Conservation (phyloP, 2,888 invertebrate genomes). For the Orthosia gracilis region DNA sequence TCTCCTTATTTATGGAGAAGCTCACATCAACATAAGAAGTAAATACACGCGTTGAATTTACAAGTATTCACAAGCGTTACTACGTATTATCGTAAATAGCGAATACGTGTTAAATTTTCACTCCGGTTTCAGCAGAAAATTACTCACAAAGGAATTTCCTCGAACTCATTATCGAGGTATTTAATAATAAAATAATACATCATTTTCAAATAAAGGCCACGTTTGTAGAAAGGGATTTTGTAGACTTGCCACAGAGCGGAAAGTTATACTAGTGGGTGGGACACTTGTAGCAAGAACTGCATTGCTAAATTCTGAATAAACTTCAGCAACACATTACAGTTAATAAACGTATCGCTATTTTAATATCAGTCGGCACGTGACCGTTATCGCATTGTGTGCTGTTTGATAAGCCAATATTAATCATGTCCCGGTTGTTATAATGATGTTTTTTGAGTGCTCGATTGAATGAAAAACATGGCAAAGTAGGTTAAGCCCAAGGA, state of each 20-base stretch:
- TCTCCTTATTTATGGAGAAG: conserved; percentile 16
- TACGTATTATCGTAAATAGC: conserved; percentile 37
- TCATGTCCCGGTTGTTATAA: conserved; percentile 33
- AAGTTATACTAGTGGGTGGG: neutral
- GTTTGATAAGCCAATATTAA: conserved; percentile 55
- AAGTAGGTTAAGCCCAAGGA: conserved; percentile 41
- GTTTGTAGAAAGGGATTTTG: neutral
- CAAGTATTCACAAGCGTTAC: conserved; percentile 19
- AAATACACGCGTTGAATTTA: conserved; percentile 45
- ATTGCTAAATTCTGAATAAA: conserved; percentile 20
- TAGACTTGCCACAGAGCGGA: neutral
- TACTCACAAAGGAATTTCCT: conserved; percentile 31
- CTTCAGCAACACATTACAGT: conserved; percentile 22
- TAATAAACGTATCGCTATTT: conserved; percentile 49
- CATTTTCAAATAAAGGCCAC: neutral
- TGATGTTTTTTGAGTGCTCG: conserved; percentile 27
- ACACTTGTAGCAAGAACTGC: neutral
- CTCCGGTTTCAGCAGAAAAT: conserved; percentile 51
- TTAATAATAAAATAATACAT: conserved; percentile 4
- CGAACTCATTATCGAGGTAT: conserved; percentile 11
- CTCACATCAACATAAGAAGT: conserved; percentile 34
- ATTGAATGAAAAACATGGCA: conserved; percentile 24
- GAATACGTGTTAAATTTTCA: conserved; percentile 41
- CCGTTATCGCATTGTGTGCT: conserved; percentile 53
- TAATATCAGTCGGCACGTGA: conserved; percentile 44